Evolutionary conservation across 2,888 invertebrate genomes (phyloP).

Genomic region (Neoitamus cyanurus): DNA sequence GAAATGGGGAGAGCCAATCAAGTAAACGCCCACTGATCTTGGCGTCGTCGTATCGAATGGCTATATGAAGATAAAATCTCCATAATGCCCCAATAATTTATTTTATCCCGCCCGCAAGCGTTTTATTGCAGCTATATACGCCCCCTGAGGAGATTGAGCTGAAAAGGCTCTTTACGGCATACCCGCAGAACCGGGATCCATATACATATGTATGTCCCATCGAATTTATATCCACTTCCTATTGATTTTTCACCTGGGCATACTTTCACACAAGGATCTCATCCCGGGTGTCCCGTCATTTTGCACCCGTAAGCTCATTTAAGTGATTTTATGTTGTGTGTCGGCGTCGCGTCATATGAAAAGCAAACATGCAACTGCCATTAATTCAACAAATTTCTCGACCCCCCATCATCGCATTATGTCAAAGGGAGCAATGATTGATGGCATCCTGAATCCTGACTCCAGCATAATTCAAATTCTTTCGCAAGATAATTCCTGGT

Average conservation of each 20-base stretch:
- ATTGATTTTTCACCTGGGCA: neutral
- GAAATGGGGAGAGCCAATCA: neutral
- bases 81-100: neutral
- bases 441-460: neutral
- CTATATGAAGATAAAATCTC: neutral
- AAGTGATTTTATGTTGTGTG: neutral
- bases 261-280: neutral
- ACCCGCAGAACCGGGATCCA: neutral
- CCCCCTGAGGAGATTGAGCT: neutral
- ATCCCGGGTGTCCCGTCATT: neutral
- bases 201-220: neutral
- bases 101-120: neutral
- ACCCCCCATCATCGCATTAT: neutral
- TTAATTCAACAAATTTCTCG: neutral
- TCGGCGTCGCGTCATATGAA: neutral
- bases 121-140: neutral
- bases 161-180: neutral
- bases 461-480: neutral
- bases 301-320: neutral
- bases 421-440: neutral
- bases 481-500: neutral
- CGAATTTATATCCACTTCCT: neutral
- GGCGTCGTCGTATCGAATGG: neutral
- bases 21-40: neutral
- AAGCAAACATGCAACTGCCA: neutral